Base-by-base conservation (phyloP, 92 coral and sea anemone genomes). In the Actinostola sp. region DNA sequence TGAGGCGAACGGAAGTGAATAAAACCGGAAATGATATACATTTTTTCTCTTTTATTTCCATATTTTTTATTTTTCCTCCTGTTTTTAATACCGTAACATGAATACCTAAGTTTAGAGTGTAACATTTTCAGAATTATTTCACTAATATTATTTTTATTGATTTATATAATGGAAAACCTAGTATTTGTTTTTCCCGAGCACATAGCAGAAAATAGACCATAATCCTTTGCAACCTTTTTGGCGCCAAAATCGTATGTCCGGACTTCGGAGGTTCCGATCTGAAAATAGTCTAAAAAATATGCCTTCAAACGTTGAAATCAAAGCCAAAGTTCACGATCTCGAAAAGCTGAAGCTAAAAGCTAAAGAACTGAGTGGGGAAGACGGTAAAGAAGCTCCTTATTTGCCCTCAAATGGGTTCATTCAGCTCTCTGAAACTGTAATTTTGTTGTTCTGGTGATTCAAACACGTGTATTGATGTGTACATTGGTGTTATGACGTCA, bases 301-400 rank as follows among this genome's bases (percentile, higher is more conserved):
- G 97, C 97, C 97, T n/a, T 84, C 87, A 60, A 91, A 91, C 76
- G 94, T 91, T 28, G 97, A 91, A 71, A 91, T 91, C 73, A 91
- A 91, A 73, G 97, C 94, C 54, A 80, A 35, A 77, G 84, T 89
- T 14, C 62, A 60, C 33, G 84, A 91, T 71, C 41, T 91, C 20
- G 78, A 76, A 26, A 58, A 61, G 1, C 67, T 91, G 1, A 73
- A 63, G 74, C 69, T 29, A 23, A 90, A 72, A 64, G 97, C 96
- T 19, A 84, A 56, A 58, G 69, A 67, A 53, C 73, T 92, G 43
- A 92, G 97, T 38, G 95, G 63, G 21, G 67, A 83, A 51, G 87
- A 86, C 74, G 97, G 97, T 92, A 60, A 56, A n/a, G n/a, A n/a
- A n/a, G n/a, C n/a, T n/a, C n/a, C n/a, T 13, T 31, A 17, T 25